Evolutionary conservation across 92 coral and sea anemone genomes (phyloP).

Genomic region (Diadumene lineata): DNA sequence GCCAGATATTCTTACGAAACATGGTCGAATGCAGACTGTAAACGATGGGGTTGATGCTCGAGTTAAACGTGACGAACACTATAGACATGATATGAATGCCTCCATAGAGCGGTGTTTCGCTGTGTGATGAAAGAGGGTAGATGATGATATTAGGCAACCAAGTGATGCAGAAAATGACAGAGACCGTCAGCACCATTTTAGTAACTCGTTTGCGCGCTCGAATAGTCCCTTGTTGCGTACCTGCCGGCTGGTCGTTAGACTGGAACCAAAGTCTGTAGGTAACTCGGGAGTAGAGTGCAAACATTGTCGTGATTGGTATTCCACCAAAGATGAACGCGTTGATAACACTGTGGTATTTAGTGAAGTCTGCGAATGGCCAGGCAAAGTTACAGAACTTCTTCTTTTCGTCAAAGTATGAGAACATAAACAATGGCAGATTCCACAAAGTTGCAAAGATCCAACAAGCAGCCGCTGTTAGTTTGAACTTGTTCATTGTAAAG

Average conservation of each 20-base stretch:
- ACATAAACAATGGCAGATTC: slow-evolving; percentile 46
- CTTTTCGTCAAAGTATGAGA: slow-evolving; percentile 44
- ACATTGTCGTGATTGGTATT: slow-evolving; percentile 41
- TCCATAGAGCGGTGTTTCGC: slow-evolving; percentile 34
- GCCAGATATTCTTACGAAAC: slow-evolving; percentile 47
- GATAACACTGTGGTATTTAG: slow-evolving; percentile 41
- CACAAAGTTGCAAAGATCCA: slow-evolving; percentile 38
- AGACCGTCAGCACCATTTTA: slow-evolving; percentile 49
- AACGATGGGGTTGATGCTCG: slow-evolving; percentile 61
- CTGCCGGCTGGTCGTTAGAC: slow-evolving; percentile 21
- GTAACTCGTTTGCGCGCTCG: slow-evolving; percentile 32
- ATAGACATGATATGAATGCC: slow-evolving; percentile 42
- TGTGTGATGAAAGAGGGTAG: slow-evolving; percentile 31
- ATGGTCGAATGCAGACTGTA: slow-evolving; percentile 59
- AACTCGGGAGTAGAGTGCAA: slow-evolving; percentile 42
- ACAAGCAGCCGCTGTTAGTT: slow-evolving; percentile 21
- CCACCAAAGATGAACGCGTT: slow-evolving; percentile 29
- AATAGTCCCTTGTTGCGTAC: slow-evolving; percentile 37
- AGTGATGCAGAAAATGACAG: slow-evolving; percentile 41
- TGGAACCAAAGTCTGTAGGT: slow-evolving; percentile 52
- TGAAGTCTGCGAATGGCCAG: slow-evolving; percentile 40
- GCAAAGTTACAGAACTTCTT: slow-evolving; percentile 38
- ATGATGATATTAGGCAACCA: slow-evolving; percentile 40
- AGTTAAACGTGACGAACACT: slow-evolving; percentile 50
- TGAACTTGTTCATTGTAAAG: slow-evolving; percentile 44